Conservation (phyloP, 2,113 vertebrate genomes). For the Atlantisia rogersi region DNA sequence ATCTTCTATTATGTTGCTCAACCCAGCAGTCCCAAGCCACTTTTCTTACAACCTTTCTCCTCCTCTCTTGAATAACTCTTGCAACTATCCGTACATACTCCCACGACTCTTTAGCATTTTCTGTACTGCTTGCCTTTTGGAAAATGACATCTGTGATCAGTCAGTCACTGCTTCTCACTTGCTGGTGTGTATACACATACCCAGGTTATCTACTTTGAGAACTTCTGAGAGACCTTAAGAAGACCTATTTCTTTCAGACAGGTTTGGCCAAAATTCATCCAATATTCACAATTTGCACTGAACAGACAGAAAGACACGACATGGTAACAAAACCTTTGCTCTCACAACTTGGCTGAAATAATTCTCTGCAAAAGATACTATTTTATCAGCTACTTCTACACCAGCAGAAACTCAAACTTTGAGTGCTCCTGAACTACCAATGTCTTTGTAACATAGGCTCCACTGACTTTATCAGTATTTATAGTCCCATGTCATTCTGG, state of each 20-base stretch:
- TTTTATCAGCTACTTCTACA: not conserved
- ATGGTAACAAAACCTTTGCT: not conserved
- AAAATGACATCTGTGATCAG: not conserved
- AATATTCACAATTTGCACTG: not conserved
- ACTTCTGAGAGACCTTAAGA: not conserved
- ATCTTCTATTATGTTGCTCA: not conserved
- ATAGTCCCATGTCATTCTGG: not conserved
- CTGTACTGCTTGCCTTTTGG: not conserved
- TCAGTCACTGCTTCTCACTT: not conserved
- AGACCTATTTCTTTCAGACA: not conserved
- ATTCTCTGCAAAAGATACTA: not conserved
- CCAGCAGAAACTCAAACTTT: not conserved
- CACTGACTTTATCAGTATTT: not conserved
- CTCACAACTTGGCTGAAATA: not conserved
- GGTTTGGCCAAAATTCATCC: not conserved
- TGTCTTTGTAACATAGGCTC: not conserved
- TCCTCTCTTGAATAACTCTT: not conserved
- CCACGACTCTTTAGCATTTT: not conserved
- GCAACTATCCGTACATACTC: not conserved
- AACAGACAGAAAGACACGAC: not conserved
- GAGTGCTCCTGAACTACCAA: not conserved
- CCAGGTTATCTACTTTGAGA: not conserved
- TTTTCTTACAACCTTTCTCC: not conserved
- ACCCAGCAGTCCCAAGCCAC: not conserved
- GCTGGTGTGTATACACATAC: not conserved